Evolutionary conservation across 2,113 vertebrate species (phyloP).

Genomic region (Prionailurus bengalensis): DNA sequence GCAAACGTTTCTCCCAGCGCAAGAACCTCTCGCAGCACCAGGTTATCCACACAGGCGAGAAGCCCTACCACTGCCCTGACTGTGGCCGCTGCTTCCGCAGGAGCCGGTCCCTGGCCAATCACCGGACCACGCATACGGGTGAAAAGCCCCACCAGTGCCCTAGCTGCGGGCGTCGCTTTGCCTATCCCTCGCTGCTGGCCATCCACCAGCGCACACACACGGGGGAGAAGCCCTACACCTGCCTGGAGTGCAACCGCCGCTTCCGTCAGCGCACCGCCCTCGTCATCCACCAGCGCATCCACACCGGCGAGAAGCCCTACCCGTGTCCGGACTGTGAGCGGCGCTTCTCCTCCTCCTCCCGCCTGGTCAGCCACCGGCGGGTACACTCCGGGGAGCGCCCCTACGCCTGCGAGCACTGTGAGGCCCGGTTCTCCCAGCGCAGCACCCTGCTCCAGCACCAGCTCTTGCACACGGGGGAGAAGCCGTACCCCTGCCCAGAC

Average conservation of each 20-base stretch:
- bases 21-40: slow-evolving; percentile 80
- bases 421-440: slow-evolving; percentile 88
- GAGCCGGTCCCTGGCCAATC: slow-evolving; percentile 78
- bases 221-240: slow-evolving; percentile 82
- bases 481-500: slow-evolving; percentile 83
- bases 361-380: slow-evolving; percentile 78
- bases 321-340: slow-evolving; percentile 74
- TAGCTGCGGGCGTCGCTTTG: slow-evolving; percentile 79
- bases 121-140: slow-evolving; percentile 74
- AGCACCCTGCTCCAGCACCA: slow-evolving; percentile 88
- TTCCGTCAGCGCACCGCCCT: slow-evolving; percentile 81
- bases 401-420: slow-evolving; percentile 82
- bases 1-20: slow-evolving; percentile 82
- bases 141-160: slow-evolving; percentile 80
- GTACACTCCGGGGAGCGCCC: slow-evolving; percentile 82
- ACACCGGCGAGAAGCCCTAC: slow-evolving; percentile 83
- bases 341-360: slow-evolving; percentile 81
- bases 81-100: slow-evolving; percentile 74
- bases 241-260: slow-evolving; percentile 75
- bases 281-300: slow-evolving; percentile 84
- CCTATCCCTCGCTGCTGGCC: slow-evolving; percentile 78
- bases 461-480: slow-evolving; percentile 83
- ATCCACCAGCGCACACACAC: slow-evolving; percentile 83
- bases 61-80: slow-evolving; percentile 78
- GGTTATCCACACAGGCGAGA: slow-evolving; percentile 71